phyloP scores from a whole-genome alignment of 2,888 invertebrate genomes.

The Timema podura region DNA sequence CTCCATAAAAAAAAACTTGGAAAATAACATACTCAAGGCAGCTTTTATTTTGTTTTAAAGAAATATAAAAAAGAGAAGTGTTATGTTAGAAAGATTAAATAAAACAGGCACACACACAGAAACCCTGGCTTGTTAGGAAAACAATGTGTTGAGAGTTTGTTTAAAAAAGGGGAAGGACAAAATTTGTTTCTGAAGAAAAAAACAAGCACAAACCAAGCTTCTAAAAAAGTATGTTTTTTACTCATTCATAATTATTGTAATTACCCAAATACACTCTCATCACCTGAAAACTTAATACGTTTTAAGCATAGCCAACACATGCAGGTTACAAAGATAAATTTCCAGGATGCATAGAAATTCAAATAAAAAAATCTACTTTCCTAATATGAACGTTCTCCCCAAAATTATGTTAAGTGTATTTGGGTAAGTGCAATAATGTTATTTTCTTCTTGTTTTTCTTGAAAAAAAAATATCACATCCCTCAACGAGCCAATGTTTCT shows the following conservation, averaged over 20 bases:
- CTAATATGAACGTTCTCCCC: neutral
- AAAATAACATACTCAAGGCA: neutral
- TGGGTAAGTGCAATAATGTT: constrained; percentile 10
- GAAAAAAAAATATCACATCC: constrained; percentile 24
- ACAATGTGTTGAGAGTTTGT: constrained; percentile 10
- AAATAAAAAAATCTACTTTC: constrained; percentile 2
- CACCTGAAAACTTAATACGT: too few relatives aligned
- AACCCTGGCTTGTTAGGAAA: constrained; percentile 36
- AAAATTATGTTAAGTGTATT: constrained; percentile 1
- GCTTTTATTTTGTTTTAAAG: neutral
- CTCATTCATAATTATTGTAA: constrained; percentile 16
- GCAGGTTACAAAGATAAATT: neutral
- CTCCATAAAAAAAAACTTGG: neutral
- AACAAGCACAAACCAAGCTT: constrained; percentile 25
- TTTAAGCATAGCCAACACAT: constrained; percentile 7
- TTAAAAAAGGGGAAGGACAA: constrained; percentile 19
- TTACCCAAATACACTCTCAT: constrained; percentile 22
- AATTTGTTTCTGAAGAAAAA: constrained; percentile 16
- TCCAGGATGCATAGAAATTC: constrained; percentile 4
- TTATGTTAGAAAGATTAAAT: neutral
- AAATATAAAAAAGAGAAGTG: neutral
- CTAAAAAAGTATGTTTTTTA: constrained; percentile 14
- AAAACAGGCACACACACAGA: constrained; percentile 31
- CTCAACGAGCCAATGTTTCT: constrained; percentile 41
- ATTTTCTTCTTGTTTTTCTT: neutral